Evolutionary conservation across 2,888 invertebrate species (phyloP).

Genomic region (Lapara coniferarum): DNA sequence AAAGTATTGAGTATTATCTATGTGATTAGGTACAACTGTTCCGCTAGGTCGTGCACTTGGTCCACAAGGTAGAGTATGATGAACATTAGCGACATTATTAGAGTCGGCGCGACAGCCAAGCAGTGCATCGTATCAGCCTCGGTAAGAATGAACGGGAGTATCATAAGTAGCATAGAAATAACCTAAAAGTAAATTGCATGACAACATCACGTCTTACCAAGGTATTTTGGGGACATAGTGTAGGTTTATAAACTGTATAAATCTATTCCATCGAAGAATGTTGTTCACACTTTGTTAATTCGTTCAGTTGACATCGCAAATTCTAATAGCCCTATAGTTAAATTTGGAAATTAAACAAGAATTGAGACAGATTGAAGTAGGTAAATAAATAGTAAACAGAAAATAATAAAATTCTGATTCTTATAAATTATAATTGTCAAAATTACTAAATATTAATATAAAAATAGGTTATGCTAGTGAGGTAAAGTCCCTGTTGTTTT

Average conservation of each 20-base stretch:
- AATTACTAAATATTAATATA: too few relatives aligned
- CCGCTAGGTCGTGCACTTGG: constrained; percentile 73
- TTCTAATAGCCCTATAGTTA: too few relatives aligned
- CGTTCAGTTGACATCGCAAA: too few relatives aligned
- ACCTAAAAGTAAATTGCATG: constrained; percentile 71
- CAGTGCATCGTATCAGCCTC: constrained; percentile 63
- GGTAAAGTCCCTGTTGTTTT: too few relatives aligned
- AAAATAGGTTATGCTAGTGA: too few relatives aligned
- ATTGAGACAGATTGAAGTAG: too few relatives aligned
- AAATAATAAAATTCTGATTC: too few relatives aligned
- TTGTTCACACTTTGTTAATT: background rate
- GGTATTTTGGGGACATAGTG: constrained; percentile 3
- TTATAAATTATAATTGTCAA: background rate
- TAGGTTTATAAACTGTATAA: background rate
- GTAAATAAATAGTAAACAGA: too few relatives aligned
- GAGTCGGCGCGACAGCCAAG: constrained; percentile 68
- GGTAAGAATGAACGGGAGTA: constrained; percentile 65
- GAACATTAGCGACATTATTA: constrained; percentile 70
- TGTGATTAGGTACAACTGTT: constrained; percentile 64
- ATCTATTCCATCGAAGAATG: background rate
- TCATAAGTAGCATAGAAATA: constrained; percentile 73
- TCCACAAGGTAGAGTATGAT: constrained; percentile 74
- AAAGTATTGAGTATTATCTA: constrained; percentile 55
- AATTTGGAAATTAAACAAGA: background rate
- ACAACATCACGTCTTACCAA: constrained; percentile 34